Base-by-base conservation (phyloP, 2,797 vertebrate species). In the Peromyscus aztecus region DNA sequence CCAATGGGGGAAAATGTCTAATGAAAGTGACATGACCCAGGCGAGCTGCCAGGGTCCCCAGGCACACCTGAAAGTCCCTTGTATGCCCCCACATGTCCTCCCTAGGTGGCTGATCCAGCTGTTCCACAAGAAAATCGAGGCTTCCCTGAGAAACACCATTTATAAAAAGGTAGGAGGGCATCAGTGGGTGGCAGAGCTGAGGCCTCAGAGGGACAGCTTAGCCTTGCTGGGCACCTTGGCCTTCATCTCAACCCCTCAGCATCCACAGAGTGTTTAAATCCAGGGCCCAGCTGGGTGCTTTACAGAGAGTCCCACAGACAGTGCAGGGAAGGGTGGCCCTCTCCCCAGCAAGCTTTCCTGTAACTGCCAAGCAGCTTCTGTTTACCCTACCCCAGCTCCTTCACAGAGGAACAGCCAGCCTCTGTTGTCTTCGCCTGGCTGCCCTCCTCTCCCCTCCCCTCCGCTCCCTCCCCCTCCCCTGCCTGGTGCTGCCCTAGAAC, bases 41-140 rank as follows among this genome's bases (percentile, higher is more conserved):
- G 14, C 24, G 31, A 37, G 65, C 27, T 40, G 9, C 0, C 0
- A 80, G 59, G 34, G 37, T 78, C 40, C 75, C 27, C 31, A 19
- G 59, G 27, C 4, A 88, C 17, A 13, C 12, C 71, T 23, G 9
- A 76, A 81, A 84, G 82, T 57, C 84, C 96, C 84, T 93, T 6
- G 0, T 27, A 0, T 65, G 24, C 57, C 34, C 37, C 59, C 19
- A 9, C 37, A 0, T 94, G 59, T 96, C 71, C 46, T 95, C 86
- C 96, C 5, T 94, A 98, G 98, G 80, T 98, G 98, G 98, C 75
- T 98, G 94, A 95, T 97, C 46, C 94, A 71, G 6, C 87, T 98
- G 27, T 98, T 98, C 96, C 96, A 31, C 63, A 94, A 84, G 57
- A 97, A 89, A 31, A 97, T 98, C 8, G 98, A 98, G 31, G 96